A percentile compares a stretch with the other conserved stretches of the same genome.
phyloP scores from a whole-genome alignment of 2,113 vertebrate species.

The Sciurus niger region DNA sequence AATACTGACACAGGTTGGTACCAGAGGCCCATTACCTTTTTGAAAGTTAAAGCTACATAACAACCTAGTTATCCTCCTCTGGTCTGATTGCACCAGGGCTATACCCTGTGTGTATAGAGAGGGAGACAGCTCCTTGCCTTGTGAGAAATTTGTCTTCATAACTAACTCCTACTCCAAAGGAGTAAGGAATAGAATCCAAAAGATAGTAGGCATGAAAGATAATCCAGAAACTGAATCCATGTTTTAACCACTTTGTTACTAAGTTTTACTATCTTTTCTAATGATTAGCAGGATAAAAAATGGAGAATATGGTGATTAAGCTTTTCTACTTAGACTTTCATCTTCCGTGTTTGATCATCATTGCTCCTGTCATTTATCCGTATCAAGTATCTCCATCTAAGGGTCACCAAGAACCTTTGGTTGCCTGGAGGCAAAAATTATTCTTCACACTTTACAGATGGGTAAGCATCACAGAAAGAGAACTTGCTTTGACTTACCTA shows the following conservation, averaged over 20 bases:
- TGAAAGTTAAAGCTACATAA: constrained; percentile 79
- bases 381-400: constrained; percentile 70
- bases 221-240: constrained; percentile 32
- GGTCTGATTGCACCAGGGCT: constrained; percentile 67
- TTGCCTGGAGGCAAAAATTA: constrained; percentile 75
- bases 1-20: constrained; percentile 85
- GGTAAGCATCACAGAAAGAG: constrained; percentile 69
- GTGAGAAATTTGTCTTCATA: constrained; percentile 66
- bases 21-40: constrained; percentile 75
- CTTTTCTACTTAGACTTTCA: constrained; percentile 63
- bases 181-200: constrained; percentile 68
- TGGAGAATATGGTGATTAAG: not conserved
- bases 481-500: constrained; percentile 76
- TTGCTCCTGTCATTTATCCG: constrained; percentile 54
- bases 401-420: constrained; percentile 68
- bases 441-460: constrained; percentile 79
- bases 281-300: constrained; percentile 56
- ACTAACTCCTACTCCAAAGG: constrained; percentile 58
- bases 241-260: constrained; percentile 59
- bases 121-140: constrained; percentile 68
- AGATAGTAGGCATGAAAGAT: constrained; percentile 68
- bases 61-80: constrained; percentile 77
- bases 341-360: constrained; percentile 61
- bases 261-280: constrained; percentile 41
- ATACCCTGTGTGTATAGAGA: constrained; percentile 12